phyloP scores from a whole-genome alignment of 2,888 invertebrate genomes.

The Caenorhabditis drosophilae region DNA sequence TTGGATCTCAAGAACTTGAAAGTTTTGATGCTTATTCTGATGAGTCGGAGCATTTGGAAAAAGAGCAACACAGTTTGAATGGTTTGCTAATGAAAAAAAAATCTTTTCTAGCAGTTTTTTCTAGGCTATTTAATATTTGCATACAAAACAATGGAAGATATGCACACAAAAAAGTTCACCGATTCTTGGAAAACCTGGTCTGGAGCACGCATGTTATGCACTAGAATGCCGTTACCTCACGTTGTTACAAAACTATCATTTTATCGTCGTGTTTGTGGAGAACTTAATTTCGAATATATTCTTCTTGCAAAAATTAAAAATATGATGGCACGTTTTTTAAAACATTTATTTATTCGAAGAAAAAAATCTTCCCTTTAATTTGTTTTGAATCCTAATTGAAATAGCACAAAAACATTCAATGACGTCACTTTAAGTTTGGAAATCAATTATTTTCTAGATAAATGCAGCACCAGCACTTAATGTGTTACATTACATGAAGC shows the following conservation, averaged over 20 bases:
- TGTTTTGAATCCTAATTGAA: too few relatives aligned
- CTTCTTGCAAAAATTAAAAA: conserved; percentile 51
- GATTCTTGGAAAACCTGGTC: conserved; percentile 59
- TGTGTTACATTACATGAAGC: conserved; percentile 51
- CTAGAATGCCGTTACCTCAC: conserved; percentile 41
- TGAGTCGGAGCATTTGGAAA: too few relatives aligned
- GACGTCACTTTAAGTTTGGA: neutral
- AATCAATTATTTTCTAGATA: conserved; percentile 12
- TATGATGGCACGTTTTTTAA: conserved; percentile 48
- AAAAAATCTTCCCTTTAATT: too few relatives aligned
- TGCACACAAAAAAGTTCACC: conserved; percentile 52
- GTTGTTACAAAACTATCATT: conserved; percentile 52
- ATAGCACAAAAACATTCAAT: too few relatives aligned
- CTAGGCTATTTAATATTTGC: conserved; percentile 53
- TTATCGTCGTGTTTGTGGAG: conserved; percentile 41
- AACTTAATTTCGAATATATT: conserved; percentile 48
- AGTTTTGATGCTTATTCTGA: too few relatives aligned
- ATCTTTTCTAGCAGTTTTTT: neutral
- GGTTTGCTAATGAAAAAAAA: conserved; percentile 12
- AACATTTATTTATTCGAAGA: too few relatives aligned
- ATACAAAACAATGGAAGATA: conserved; percentile 59
- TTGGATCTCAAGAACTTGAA: too few relatives aligned
- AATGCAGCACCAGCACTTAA: conserved; percentile 53
- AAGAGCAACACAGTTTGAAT: conserved; percentile 15
- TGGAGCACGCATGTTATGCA: conserved; percentile 54